phyloP scores from a whole-genome alignment of 2,888 invertebrate genomes.

The Spialia ferax region DNA sequence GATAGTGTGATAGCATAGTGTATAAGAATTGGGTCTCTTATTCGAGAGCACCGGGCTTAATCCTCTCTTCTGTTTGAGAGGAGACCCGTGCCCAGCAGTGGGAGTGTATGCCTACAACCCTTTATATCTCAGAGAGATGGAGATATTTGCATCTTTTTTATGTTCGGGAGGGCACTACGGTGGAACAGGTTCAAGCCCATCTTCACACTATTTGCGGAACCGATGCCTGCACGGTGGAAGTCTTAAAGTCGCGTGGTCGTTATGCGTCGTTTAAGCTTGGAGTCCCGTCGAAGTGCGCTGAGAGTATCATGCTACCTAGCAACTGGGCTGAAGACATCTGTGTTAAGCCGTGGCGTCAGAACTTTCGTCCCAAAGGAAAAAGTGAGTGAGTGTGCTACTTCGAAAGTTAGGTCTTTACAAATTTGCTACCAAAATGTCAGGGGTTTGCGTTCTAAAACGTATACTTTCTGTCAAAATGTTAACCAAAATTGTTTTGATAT shows the following conservation, averaged over 20 bases:
- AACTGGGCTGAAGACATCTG: not conserved
- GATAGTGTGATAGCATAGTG: too few species aligned
- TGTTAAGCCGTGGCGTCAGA: not conserved
- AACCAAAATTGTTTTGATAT: not conserved
- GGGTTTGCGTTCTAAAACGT: not conserved
- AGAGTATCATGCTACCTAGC: not conserved
- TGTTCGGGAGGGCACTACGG: not conserved
- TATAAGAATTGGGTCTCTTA: too few species aligned
- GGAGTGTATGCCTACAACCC: too few species aligned
- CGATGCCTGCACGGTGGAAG: not conserved
- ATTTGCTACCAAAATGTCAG: not conserved
- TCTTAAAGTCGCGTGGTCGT: not conserved
- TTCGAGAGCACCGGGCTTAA: too few species aligned
- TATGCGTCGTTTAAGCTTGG: constrained; percentile 2
- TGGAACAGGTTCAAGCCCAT: not conserved
- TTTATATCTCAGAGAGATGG: not conserved
- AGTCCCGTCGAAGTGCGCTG: not conserved
- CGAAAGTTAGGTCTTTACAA: not conserved
- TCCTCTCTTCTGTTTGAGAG: too few species aligned
- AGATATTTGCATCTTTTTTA: not conserved
- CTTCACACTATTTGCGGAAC: not conserved
- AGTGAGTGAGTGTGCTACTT: too few species aligned
- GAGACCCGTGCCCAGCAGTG: too few species aligned
- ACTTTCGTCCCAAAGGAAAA: not conserved
- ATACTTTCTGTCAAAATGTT: not conserved